Evolutionary conservation across 2,888 invertebrate species (phyloP).

Genomic region (Autographa pulchrina): DNA sequence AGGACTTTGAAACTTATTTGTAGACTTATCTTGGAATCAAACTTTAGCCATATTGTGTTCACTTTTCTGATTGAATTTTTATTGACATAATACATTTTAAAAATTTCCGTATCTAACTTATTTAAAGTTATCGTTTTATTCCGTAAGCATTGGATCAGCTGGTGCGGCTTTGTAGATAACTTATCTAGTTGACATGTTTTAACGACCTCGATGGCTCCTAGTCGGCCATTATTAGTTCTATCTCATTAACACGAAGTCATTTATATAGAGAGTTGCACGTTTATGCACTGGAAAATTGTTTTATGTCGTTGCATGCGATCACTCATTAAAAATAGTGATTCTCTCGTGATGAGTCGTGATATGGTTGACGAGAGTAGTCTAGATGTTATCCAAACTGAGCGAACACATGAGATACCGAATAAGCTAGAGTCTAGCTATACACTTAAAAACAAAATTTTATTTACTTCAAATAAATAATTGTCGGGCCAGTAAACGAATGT

Average conservation of each 20-base stretch:
- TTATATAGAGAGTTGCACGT: slow-evolving; percentile 11
- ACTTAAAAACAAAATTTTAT: too few relatives aligned
- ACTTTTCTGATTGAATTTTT: too few relatives aligned
- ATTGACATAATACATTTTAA: background rate
- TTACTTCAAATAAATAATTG: too few relatives aligned
- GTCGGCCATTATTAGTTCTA: slow-evolving; percentile 18
- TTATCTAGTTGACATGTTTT: slow-evolving; percentile 56
- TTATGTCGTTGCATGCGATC: slow-evolving; percentile 1
- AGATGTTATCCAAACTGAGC: background rate
- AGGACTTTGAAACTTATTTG: slow-evolving; percentile 1
- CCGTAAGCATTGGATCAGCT: slow-evolving; percentile 38
- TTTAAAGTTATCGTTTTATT: slow-evolving; percentile 34
- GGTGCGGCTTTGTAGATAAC: slow-evolving; percentile 29
- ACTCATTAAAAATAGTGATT: background rate
- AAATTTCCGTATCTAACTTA: slow-evolving; percentile 23
- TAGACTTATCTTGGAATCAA: background rate
- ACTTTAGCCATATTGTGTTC: too few relatives aligned
- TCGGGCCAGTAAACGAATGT: too few relatives aligned
- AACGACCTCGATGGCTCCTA: slow-evolving; percentile 43
- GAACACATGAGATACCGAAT: background rate
- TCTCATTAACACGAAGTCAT: slow-evolving; percentile 21
- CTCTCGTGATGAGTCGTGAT: background rate
- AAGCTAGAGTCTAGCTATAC: too few relatives aligned
- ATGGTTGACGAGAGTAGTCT: background rate
- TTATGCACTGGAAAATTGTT: background rate